Evolutionary conservation across 2,797 vertebrate species (phyloP).

Genomic region (Sebastes itinus): DNA sequence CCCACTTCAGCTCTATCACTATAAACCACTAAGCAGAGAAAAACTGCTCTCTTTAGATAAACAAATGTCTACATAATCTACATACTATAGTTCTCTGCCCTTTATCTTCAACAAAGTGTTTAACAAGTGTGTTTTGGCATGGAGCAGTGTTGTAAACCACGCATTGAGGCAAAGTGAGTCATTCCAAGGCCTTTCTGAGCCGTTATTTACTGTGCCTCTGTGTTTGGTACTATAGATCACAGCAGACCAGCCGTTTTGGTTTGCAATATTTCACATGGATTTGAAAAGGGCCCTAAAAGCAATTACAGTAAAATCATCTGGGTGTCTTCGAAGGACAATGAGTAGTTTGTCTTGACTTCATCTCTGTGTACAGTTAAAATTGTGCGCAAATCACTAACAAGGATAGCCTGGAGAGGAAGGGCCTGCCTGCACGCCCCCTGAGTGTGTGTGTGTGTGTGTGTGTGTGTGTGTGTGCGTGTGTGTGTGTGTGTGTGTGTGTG

Average conservation of each 20-base stretch:
- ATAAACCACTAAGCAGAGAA: not conserved
- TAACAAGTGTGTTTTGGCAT: slow-evolving; percentile 36
- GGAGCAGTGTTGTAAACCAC: slow-evolving; percentile 10
- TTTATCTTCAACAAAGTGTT: slow-evolving; percentile 34
- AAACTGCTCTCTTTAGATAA: not conserved
- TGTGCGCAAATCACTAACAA: slow-evolving; percentile 3
- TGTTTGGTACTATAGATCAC: slow-evolving; percentile 17
- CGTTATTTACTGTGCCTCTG: slow-evolving; percentile 22
- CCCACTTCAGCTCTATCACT: not conserved
- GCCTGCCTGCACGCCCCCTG: not conserved
- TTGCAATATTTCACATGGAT: slow-evolving; percentile 40
- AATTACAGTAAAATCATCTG: slow-evolving; percentile 38
- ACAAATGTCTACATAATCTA: slow-evolving; percentile 7
- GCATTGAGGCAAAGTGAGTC: slow-evolving; percentile 11
- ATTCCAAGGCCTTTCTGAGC: slow-evolving; percentile 18
- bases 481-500: not conserved
- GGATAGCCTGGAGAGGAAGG: not conserved
- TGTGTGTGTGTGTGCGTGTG: not conserved
- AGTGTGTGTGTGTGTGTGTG: not conserved
- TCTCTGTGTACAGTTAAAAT: slow-evolving; percentile 1
- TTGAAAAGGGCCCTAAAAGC: slow-evolving; percentile 19
- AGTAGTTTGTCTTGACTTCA: slow-evolving; percentile 14
- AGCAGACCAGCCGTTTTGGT: slow-evolving; percentile 15
- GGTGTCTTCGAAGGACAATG: not conserved
- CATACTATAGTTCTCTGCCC: not conserved